Base-by-base conservation (phyloP, 2,888 invertebrate genomes). In the Oxytorus armatus region DNA sequence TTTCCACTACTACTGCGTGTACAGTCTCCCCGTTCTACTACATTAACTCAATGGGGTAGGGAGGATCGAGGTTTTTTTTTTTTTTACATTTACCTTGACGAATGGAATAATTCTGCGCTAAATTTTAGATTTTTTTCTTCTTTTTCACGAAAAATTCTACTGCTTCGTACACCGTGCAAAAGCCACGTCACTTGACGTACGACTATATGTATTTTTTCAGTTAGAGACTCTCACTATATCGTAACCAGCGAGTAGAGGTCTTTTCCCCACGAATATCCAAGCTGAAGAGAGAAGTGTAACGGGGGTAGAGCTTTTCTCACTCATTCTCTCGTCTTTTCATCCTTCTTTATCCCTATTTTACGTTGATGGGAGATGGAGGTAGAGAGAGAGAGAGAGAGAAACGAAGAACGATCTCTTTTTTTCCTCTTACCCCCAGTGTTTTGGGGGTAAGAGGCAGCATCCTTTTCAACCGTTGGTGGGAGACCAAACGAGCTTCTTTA, bases 181-280 rank as follows among this genome's bases (percentile, higher is more conserved):
- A 59, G 39, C 69, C 53, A n/a, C 61, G 33, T 63, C 61, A 65
- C 69, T 59, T 23, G 69, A 42, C 65, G n/a, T 49, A 47, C 61
- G 61, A 55, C 18, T 47, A 53, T 73, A 78, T 69, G 63, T 79
- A 42, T 74, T 79, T 79, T 75, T 75, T 74, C 79, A 75, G 74
- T 74, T 57, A 65, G 69, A 44, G 33, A 33, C 63, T 65, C 69
- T n/a, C n/a, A 16, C 42, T 53, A 1, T 53, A 11, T 25, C 53
- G 10, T 70, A 69, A n/a, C 11, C 18, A 11, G 21, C 18, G 8
- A 55, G 70, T 36, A 18, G 33, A 11, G n/a, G 33, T 4, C 53
- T 51, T 69, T 39, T 59, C 39, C 39, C 18, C 18, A 29, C 44
- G 53, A 42, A 7, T 23, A 11, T 3, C 23, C 18, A n/a, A 66